Evolutionary conservation across 2,888 invertebrate species (phyloP), one percentile per base, ranked within the genome.

Genomic region (Drosophila melanocephala): DNA sequence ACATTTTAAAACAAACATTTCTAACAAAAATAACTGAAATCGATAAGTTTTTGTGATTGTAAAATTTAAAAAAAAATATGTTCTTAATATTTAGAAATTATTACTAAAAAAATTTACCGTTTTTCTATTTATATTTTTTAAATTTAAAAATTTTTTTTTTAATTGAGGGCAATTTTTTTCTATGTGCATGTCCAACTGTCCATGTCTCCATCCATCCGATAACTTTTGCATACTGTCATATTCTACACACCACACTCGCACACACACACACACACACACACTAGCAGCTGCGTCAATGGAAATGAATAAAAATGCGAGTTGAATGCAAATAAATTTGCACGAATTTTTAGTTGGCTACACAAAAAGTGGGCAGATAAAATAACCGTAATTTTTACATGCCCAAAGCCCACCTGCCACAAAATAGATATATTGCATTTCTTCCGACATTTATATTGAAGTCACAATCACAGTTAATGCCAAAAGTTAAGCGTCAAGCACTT

Each of bases 401-500:
- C 32, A 22, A 42, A 32, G n/a, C 16, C 10, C 22, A 63, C 58
- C 51, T 69, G 50, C 44, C 33, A 57, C 37, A 19, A 37, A 69
- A 50, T 52, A 30, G 9, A 35, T 22, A 58, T 53, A 50, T 53
- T 53, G 32, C 32, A 55, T 16, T 16, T 16, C 16, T 28, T 16
- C 19, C 7, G 35, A 35, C 33, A 60, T 53, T 37, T 32, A 22
- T 50, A 44, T 55, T 55, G 33, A 5, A 52, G 61, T 12, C 47
- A 64, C 68, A 68, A 37, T 61, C 47, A 64, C 68, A 68, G 52
- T 61, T 68, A 78, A 74, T 64, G 44, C 53, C 58, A 64, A 61
- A 65, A 81, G 63, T 80, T 76, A 61, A 67, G 39, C 67, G 30
- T 47, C 28, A 37, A 42, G 32, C 72, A 52, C 67, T 61, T 64